Base-by-base conservation (phyloP, 2,888 invertebrate genomes). In the Ochlodes sylvanus region DNA sequence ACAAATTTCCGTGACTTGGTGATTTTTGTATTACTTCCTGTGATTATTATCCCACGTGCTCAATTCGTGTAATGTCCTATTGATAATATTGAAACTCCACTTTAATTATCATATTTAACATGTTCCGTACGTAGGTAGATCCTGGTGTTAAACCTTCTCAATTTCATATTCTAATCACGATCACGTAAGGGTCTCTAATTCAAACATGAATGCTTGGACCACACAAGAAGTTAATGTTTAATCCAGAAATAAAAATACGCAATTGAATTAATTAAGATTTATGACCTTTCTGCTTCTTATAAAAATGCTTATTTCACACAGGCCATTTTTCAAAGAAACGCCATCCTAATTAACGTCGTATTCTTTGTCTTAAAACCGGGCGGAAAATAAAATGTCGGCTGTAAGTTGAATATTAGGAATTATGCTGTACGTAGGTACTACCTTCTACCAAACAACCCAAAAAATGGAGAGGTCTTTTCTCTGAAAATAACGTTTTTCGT, bases 1-100 rank as follows among this genome's bases (percentile, higher is more conserved):
- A 55, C 61, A 61, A 61, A 55, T 62, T 67, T 67, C 67, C 67
- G 44, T 56, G 55, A 55, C 44, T 67, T 47, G 41, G 55, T 61
- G 55, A 52, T 61, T 67, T 67, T 38, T 47, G 61, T 55, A 47
- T 55, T 21, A 47, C 21, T 55, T 52, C 17, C 57, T 38, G 15
- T 65, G 50, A 21, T 50, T 57, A 21, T 63, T 15, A 27, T 27
- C 58, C 58, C 41, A 42, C 42, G 58, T 58, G 38, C 58, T 15
- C 32, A 7, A 55, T 14, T 38, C 10, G 38, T 38, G 15, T n/a
- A 42, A 42, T n/a, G 21, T 7, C 27, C 57, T 0, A 58, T 27
- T 42, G 12, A 21, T 21, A 21, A 21, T 27, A 27, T 27, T 27
- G 9, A 15, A 42, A 42, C 2, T 12, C 38, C 14, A 34, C 32